phyloP scores from a whole-genome alignment of 2,888 invertebrate species.

The Limenitis arthemis region DNA sequence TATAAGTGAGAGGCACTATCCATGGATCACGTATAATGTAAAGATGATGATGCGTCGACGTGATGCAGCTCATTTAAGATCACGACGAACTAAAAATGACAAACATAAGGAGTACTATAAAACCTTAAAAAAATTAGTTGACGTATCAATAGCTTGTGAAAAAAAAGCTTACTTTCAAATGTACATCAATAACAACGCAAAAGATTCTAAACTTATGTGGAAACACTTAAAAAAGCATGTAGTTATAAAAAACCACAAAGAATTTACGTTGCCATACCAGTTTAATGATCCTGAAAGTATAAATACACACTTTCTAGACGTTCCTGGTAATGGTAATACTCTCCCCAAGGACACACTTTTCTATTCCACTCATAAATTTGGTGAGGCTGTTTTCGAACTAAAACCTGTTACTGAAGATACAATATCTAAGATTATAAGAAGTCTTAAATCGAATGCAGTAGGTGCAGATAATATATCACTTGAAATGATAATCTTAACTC shows the following conservation, averaged over 20 bases:
- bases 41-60: constrained; percentile 11
- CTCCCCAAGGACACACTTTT: background rate
- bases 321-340: constrained; percentile 3
- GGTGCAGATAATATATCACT: constrained; percentile 1
- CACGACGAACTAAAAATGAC: constrained; percentile 2
- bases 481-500: constrained; percentile 10
- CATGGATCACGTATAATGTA: constrained; percentile 10
- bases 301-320: constrained; percentile 10
- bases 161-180: constrained; percentile 10
- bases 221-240: constrained; percentile 3
- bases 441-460: background rate
- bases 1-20: background rate
- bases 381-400: constrained; percentile 1
- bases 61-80: constrained; percentile 1
- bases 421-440: background rate
- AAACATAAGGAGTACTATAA: constrained; percentile 8
- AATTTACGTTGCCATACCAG: background rate
- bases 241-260: background rate
- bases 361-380: background rate
- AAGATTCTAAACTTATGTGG: constrained; percentile 6
- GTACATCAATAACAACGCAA: constrained; percentile 8
- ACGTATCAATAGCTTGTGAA: constrained; percentile 5
- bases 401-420: background rate
- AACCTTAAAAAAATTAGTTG: constrained; percentile 5
- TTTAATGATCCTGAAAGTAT: constrained; percentile 7